Percentiles rank a stretch among this genome's conserved stretches.
phyloP scores from a whole-genome alignment of 2,113 vertebrate species.

The Brachionichthys hirsutus region DNA sequence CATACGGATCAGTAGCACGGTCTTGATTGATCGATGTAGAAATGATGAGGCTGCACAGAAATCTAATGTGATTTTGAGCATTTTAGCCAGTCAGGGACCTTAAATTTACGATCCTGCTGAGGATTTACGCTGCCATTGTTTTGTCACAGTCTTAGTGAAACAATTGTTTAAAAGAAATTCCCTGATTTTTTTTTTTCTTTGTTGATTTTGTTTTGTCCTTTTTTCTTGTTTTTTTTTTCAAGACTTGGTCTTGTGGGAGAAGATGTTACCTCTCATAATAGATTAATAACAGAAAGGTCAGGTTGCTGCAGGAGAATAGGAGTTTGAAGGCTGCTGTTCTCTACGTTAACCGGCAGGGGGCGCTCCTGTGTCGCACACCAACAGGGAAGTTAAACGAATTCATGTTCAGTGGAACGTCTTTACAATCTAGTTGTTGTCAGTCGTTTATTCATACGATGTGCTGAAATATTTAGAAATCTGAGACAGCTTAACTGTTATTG shows the following conservation, averaged over 20 bases:
- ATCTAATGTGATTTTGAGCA: neutral
- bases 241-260: neutral
- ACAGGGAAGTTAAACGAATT: neutral
- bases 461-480: too few species aligned
- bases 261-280: neutral
- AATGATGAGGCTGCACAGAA: too few species aligned
- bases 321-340: neutral
- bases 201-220: neutral
- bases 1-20: too few species aligned
- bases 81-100: too few species aligned
- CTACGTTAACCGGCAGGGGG: constrained; percentile 49
- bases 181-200: neutral
- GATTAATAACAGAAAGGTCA: neutral
- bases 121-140: too few species aligned
- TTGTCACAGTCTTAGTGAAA: neutral
- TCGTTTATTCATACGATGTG: too few species aligned
- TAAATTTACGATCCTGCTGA: too few species aligned
- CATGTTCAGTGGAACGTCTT: neutral
- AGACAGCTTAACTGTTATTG: too few species aligned
- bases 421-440: too few species aligned
- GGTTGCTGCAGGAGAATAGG: neutral
- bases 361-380: constrained; percentile 35
- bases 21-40: too few species aligned
- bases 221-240: constrained; percentile 6
- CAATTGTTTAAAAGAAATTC: neutral